Percentiles rank a stretch among this genome's conserved stretches.
Conservation (phyloP, 1,140 invertebrate genomes). For the Megathymus violae region DNA sequence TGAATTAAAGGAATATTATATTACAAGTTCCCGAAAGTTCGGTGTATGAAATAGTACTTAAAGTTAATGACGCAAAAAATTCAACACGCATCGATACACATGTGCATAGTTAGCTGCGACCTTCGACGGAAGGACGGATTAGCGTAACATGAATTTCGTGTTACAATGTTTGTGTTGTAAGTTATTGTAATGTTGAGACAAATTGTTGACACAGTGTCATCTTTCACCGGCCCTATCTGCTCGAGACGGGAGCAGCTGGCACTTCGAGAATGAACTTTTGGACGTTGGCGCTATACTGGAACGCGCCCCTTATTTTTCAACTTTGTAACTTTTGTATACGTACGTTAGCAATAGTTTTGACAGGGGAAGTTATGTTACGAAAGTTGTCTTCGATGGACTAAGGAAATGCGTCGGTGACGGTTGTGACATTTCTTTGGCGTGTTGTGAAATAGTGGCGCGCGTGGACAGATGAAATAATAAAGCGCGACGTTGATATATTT, state of each 20-base stretch:
- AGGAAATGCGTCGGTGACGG: conserved; percentile 65
- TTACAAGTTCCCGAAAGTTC: conserved; percentile 45
- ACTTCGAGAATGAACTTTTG: conserved; percentile 41
- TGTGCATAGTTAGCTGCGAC: conserved; percentile 67
- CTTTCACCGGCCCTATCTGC: conserved; percentile 70
- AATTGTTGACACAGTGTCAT: conserved; percentile 79
- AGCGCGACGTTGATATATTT: conserved; percentile 29
- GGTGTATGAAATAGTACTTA: conserved; percentile 78
- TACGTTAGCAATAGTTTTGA: conserved; percentile 24
- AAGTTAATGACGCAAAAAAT: conserved; percentile 75
- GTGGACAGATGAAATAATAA: conserved; percentile 73
- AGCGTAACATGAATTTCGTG: conserved; percentile 79
- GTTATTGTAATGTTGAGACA: conserved; percentile 67
- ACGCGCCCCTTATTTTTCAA: conserved; percentile 42
- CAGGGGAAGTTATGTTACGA: conserved; percentile 42
- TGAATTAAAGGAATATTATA: too few relatives aligned
- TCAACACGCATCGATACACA: conserved; percentile 51
- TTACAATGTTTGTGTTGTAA: conserved; percentile 76
- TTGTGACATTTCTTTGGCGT: conserved; percentile 63
- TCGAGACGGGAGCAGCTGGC: conserved; percentile 46
- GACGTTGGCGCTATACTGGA: conserved; percentile 29
- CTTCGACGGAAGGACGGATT: conserved; percentile 72
- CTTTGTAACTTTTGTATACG: conserved; percentile 40
- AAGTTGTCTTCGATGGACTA: conserved; percentile 49
- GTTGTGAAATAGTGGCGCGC: conserved; percentile 61